Conservation (phyloP, 2,113 vertebrate species). For the Pipra filicauda region DNA sequence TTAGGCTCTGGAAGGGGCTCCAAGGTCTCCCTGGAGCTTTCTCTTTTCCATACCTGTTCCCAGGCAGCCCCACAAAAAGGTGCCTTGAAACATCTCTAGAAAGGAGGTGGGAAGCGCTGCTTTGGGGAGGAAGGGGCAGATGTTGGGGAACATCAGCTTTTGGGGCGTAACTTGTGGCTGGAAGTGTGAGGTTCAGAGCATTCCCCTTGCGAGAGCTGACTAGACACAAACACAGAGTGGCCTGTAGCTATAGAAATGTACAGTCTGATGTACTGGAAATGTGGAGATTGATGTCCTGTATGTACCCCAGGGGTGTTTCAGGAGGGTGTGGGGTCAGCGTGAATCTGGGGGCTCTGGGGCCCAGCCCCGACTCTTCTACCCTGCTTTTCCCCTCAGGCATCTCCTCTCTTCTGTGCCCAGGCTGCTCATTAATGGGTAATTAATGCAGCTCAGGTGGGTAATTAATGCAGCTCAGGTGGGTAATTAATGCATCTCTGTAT, state of each 20-base stretch:
- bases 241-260: fast-evolving
- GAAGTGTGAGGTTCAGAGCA: fast-evolving
- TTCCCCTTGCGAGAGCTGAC: fast-evolving
- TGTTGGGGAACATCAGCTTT: neutral
- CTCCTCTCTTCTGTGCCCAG: neutral
- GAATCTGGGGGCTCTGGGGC: too few relatives aligned
- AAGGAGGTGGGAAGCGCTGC: fast-evolving
- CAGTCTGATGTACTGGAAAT: too few relatives aligned
- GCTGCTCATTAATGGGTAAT: neutral
- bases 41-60: neutral
- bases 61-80: neutral
- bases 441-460: neutral
- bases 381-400: neutral
- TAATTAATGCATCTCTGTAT: neutral
- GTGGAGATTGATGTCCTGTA: too few relatives aligned
- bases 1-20: fast-evolving
- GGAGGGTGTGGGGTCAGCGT: neutral
- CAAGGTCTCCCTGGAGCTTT: neutral
- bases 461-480: neutral
- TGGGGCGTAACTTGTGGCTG: neutral
- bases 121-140: neutral
- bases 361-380: neutral
- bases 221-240: fast-evolving
- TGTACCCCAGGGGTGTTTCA: fast-evolving
- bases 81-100: neutral